Base-by-base conservation (phyloP, 2,888 invertebrate genomes). In the Macaria notata region DNA sequence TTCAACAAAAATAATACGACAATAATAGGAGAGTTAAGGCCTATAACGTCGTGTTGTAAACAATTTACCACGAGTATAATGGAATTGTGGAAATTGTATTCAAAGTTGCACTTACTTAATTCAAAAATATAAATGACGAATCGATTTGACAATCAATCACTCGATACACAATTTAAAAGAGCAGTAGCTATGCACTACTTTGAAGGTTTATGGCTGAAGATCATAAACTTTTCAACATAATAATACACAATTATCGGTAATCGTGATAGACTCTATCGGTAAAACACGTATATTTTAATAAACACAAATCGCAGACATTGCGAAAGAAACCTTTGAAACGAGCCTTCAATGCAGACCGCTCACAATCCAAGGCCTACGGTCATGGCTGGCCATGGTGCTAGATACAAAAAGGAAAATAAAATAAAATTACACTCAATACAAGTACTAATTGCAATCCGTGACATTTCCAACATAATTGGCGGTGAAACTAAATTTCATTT, bases 321-420 rank as follows among this genome's bases (percentile, higher is more conserved):
- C 74, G 81, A 83, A 63, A 73, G 74, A 81, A 82, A 79, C 79
- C 78, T 82, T 83, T 79, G 67, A 75, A 76, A 71, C 65, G 65
- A 78, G 70, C 78, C 81, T 84, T 80, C 81, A 46, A 71, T 66
- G 71, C 68, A 77, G 73, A 73, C 84, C 89, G 76, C 78, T 88
- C 88, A 85, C 88, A 72, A 68, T 69, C 75, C 79, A 88, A 88
- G 88, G 89, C 83, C 79, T 70, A 62, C 76, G 81, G 88, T 88
- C 88, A 88, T 70, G 88, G 87, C 80, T 81, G 87, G 83, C 76
- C 81, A 84, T 84, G 83, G 85, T 78, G 68, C 85, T 72, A 84
- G 69, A 79, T 81, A 78, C 63, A 68, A 66, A 68, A 68, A 69
- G 56, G 67, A 49, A 58, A 53, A 46, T 47, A 45, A 54, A 54